Evolutionary conservation across 2,113 vertebrate species (phyloP), one percentile per base, ranked within the genome.

Genomic region (Mystacornis crossleyi): DNA sequence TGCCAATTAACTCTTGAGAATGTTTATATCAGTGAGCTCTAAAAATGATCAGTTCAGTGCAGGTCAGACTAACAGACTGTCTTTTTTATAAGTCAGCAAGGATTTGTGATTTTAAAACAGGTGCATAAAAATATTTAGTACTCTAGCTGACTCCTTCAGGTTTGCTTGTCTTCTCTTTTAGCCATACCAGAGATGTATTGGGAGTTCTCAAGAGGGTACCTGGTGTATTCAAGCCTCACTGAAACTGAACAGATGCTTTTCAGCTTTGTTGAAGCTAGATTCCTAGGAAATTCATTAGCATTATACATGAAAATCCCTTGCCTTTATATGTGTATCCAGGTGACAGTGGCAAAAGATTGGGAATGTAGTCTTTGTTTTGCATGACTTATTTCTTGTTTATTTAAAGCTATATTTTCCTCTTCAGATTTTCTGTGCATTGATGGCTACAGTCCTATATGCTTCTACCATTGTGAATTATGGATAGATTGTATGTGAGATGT

Each of bases 261-360:
- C 84, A 94, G 62, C 48, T 91, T 75, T 94, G 54, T 61, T 73
- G 73, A 80, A 77, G 64, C 17, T 47, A 28, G 12, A 21, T 93
- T 91, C 66, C 54, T 69, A 36, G 29, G 74, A 94, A 87, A 94
- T 88, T 87, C 28, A 66, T 95, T 94, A 95, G 10, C 66, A 90
- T 91, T 93, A 85, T 95, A 54, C 54, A 58, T 58, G 18, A 86
- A 91, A 91, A 60, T 92, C 61, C 9, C 42, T 91, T 90, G 45
- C 18, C 29, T 82, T 85, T 62, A 48, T 45, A 61, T 11, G 36
- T 87, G 36, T 20, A 61, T 72, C 36, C 36, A 45, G 29, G 58
- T 85, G 81, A 80, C 74, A 66, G 38, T 38, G 40, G 23, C 16
- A 84, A 81, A 82, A 33, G 86, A 50, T 20, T 14, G 29, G 17